These are phyloP conservation scores for Kryptopterus vitreolus DNA, from an alignment of 2,797 vertebrate species.

Conservation along the genomic window DNA sequence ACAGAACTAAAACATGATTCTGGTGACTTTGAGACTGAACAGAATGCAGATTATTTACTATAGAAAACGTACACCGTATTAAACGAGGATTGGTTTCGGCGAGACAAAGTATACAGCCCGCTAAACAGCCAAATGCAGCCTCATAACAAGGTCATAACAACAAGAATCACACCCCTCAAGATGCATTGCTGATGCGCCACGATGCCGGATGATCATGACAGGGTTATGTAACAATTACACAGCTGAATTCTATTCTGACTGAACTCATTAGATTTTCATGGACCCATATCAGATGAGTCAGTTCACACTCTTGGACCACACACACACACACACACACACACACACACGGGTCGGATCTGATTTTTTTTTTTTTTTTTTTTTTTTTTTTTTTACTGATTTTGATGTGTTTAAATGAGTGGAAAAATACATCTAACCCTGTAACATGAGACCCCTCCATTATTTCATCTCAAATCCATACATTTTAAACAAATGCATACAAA, in stretches of 20 bases:
- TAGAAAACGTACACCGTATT: no score
- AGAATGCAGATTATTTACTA: no score
- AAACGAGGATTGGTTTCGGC: background rate
- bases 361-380: background rate
- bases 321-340: no score
- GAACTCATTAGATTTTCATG: conserved; percentile 22
- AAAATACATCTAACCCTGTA: background rate
- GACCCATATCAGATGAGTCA: background rate
- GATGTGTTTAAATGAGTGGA: background rate
- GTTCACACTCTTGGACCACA: background rate
- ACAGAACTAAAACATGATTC: background rate
- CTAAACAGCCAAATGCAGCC: background rate
- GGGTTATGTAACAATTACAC: conserved; percentile 7
- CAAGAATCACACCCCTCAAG: background rate
- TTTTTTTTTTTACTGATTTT: background rate
- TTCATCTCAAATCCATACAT: background rate
- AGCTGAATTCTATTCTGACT: background rate
- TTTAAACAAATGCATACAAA: background rate
- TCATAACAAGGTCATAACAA: conserved; percentile 12
- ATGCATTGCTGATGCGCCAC: conserved; percentile 13
- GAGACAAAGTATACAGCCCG: background rate
- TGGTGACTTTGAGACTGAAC: background rate
- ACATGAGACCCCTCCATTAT: background rate
- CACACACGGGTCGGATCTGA: no score
- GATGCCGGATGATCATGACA: background rate